Base-by-base conservation (phyloP, 2,797 vertebrate genomes). In the Somateria mollissima region DNA sequence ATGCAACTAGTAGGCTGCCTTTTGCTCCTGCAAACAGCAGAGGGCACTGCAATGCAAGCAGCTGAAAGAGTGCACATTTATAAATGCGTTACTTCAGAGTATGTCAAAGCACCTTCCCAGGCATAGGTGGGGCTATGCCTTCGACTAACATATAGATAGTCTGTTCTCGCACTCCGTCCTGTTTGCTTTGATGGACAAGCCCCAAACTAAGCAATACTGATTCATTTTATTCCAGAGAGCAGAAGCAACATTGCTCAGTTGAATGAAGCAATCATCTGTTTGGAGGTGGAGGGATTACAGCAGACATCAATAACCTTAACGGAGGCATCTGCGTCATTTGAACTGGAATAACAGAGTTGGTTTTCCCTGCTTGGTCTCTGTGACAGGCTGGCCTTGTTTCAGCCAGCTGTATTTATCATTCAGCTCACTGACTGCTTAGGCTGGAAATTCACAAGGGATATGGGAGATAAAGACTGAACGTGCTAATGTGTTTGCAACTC, bases 1-100 rank as follows among this genome's bases (percentile, higher is more conserved):
- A 2, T 1, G 10, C 36, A 16, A n/a, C 3, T 3, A 8, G 47
- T 8, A 27, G 37, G 64, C 36, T 22, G 57, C 4, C 32, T 56
- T 9, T 13, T 5, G 34, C 77, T 27, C 4, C 66, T 28, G 13
- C 7, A 11, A 34, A 6, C 95, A 87, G 84, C 73, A 96, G 95
- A 91, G 91, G 93, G 95, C 96, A 90, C 57, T 94, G 87, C 74
- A 71, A 64, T 6, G 79, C 94, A 82, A 84, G 90, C 62, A 58
- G 76, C 81, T 11, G 39, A 21, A 5, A 8, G 25, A 8, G 53
- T 3, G 32, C 36, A 1, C 15, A 3, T 3, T 21, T 8, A 0
- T 14, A 41, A 18, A 20, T 16, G 0, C 1, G 20, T 15, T 4
- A 11, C 8, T 34, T 10, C 34, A 13, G 21, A 21, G 2, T 4